Percentiles rank a stretch among this genome's conserved stretches.
These are phyloP conservation scores for Syrista parreyssii DNA, from an alignment of 2,888 invertebrate species.

Conservation along the genomic window DNA sequence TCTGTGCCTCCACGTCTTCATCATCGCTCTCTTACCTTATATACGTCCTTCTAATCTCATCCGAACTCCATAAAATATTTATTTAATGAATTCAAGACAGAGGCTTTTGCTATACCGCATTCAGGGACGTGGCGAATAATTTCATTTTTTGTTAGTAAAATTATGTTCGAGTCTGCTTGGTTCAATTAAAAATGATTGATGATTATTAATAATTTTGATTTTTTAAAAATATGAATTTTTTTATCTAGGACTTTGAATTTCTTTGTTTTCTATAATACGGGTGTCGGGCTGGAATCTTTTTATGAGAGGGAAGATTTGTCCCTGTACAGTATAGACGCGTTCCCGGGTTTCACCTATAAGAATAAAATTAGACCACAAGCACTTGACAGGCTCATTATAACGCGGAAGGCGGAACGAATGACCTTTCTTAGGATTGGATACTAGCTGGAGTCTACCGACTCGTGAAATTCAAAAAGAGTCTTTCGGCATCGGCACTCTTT, in stretches of 20 bases:
- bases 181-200: background rate
- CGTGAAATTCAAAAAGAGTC: background rate
- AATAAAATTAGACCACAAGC: constrained; percentile 23
- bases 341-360: background rate
- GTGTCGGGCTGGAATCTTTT: constrained; percentile 10
- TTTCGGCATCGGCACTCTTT: background rate
- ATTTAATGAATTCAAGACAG: constrained; percentile 36
- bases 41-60: background rate
- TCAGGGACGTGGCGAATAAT: background rate
- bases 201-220: background rate
- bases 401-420: constrained; percentile 13
- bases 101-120: background rate
- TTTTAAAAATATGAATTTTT: background rate
- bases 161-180: constrained; percentile 11
- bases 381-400: constrained; percentile 29
- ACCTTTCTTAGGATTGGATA: background rate
- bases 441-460: background rate
- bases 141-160: background rate
- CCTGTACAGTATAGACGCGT: background rate
- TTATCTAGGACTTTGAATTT: constrained; percentile 30
- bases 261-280: constrained; percentile 9
- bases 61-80: constrained; percentile 44
- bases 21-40: background rate
- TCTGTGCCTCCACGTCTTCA: background rate
- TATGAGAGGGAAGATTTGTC: background rate